A percentile compares a stretch with the other conserved stretches of the same genome.
phyloP scores from a whole-genome alignment of 2,113 vertebrate species.

The Maccullochella peelii region DNA sequence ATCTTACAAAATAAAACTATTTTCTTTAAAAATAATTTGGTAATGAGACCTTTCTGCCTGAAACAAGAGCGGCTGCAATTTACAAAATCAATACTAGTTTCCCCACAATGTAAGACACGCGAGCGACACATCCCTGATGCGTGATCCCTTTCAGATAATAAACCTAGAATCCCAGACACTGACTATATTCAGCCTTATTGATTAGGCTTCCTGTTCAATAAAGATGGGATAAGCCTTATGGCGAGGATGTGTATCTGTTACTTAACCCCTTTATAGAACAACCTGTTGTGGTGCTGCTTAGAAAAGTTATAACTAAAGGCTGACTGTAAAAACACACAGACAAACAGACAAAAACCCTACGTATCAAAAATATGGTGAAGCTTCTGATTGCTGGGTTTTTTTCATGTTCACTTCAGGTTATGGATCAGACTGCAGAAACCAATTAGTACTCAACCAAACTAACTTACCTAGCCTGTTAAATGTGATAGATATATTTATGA shows the following conservation, averaged over 20 bases:
- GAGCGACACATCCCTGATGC: not conserved
- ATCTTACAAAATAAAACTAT: not conserved
- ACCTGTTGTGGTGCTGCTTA: not conserved
- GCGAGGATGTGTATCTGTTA: not conserved
- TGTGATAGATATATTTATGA: not conserved
- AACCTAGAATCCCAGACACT: constrained; percentile 20
- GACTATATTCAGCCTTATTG: constrained; percentile 64
- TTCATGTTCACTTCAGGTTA: not conserved
- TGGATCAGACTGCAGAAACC: not conserved
- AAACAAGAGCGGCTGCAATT: not conserved
- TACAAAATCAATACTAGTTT: constrained; percentile 19
- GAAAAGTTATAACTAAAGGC: not conserved
- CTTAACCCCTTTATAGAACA: not conserved
- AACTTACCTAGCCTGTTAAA: not conserved
- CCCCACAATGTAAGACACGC: not conserved
- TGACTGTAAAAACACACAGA: not conserved
- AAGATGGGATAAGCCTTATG: constrained; percentile 66
- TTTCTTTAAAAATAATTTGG: not conserved
- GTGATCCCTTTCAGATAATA: constrained; percentile 48
- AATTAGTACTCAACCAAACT: not conserved
- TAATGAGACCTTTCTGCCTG: not conserved
- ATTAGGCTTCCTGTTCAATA: constrained; percentile 80
- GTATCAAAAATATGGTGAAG: not conserved
- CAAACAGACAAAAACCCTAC: not conserved
- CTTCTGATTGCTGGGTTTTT: not conserved